These are phyloP conservation scores for Drosophila pseudotakahashii DNA, from an alignment of 2,888 invertebrate genomes.

Conservation along the genomic window DNA sequence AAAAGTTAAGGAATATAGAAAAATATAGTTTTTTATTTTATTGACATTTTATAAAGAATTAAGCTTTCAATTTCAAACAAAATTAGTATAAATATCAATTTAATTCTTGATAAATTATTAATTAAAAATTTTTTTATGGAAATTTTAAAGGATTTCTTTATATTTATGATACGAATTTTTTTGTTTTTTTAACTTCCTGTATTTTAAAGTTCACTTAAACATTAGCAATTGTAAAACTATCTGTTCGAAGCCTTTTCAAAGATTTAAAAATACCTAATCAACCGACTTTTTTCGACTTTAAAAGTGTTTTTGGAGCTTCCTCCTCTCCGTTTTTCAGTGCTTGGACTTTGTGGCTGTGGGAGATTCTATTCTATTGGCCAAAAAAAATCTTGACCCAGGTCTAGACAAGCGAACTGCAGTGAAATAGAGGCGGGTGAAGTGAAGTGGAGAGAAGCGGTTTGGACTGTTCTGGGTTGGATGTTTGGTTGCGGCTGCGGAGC, in stretches of 20 bases:
- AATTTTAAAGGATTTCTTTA: no score
- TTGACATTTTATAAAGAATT: no score
- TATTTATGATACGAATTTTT: no score
- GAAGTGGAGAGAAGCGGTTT: constrained; percentile 32
- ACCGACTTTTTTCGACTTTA: background rate
- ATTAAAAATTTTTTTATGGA: no score
- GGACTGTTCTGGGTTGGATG: constrained; percentile 21
- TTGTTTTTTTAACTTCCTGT: no score
- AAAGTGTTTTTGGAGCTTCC: background rate
- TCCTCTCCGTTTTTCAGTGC: constrained; percentile 9
- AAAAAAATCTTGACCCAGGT: constrained; percentile 66
- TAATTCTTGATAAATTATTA: no score
- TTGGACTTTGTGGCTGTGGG: background rate
- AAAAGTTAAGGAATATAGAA: background rate
- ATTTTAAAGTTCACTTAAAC: no score
- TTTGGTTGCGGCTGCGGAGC: constrained; percentile 12
- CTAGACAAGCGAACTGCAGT: constrained; percentile 46
- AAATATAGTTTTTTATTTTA: background rate
- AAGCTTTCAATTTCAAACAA: no score
- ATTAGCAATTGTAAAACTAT: no score
- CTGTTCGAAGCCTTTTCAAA: no score
- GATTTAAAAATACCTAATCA: no score
- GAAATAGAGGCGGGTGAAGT: constrained; percentile 20
- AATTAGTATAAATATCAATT: no score
- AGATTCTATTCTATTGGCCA: constrained; percentile 23